Conservation (phyloP, 23 tunicate species). For the Halocynthia aurantium region DNA sequence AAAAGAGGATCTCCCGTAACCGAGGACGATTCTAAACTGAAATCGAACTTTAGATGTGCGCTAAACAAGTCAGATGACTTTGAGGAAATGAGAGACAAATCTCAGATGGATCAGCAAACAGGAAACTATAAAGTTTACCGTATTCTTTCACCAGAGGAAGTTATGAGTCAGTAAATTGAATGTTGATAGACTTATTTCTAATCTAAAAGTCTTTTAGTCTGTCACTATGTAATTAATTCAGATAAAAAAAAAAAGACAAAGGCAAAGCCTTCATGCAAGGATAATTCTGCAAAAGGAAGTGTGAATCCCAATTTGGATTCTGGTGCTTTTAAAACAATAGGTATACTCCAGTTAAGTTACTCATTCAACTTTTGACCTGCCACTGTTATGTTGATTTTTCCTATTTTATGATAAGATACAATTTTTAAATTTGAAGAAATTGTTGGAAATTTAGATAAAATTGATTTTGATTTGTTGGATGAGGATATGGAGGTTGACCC, state of each 20-base stretch:
- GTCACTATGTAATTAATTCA: too few relatives aligned
- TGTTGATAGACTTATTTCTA: too few relatives aligned
- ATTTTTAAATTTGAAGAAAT: too few relatives aligned
- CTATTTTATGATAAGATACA: not conserved
- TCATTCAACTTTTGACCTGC: too few relatives aligned
- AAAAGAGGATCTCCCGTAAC: constrained; percentile 5
- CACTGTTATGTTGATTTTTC: too few relatives aligned
- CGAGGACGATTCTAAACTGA: constrained; percentile 17
- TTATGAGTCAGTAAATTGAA: not conserved
- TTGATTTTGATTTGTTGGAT: too few relatives aligned
- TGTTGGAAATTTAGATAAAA: too few relatives aligned
- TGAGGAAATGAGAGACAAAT: constrained; percentile 12
- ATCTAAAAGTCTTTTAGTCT: too few relatives aligned
- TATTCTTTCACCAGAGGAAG: constrained; percentile 12
- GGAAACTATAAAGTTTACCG: constrained; percentile 24
- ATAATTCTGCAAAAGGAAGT: too few relatives aligned
- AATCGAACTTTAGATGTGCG: constrained; percentile 23
- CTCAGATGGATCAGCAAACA: constrained; percentile 22
- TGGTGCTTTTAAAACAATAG: constrained; percentile 8
- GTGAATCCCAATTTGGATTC: constrained; percentile 15
- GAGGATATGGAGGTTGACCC: too few relatives aligned
- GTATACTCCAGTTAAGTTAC: not conserved
- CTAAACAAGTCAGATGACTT: constrained; percentile 23
- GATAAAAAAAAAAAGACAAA: constrained; percentile 12
- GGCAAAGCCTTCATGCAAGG: not conserved